Percentiles rank a stretch among this genome's conserved stretches.
These are phyloP conservation scores for Syrmaticus mikado DNA, from an alignment of 2,113 vertebrate species.

Conservation along the genomic window DNA sequence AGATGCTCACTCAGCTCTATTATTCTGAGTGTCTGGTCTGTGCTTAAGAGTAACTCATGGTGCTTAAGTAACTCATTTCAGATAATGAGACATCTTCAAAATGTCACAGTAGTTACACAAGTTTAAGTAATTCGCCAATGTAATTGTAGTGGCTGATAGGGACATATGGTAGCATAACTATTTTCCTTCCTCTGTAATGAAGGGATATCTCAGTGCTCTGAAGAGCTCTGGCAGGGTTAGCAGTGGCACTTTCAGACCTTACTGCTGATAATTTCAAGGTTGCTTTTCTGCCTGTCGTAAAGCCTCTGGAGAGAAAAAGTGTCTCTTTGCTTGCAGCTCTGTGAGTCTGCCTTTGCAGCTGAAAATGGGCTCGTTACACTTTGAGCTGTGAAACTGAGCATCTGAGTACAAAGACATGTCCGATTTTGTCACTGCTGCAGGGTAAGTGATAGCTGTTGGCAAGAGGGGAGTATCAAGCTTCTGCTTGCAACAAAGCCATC, in stretches of 20 bases:
- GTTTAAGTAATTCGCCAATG: not conserved
- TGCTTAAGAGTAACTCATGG: not conserved
- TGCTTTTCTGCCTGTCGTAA: not conserved
- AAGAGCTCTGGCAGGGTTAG: not conserved
- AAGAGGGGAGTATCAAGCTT: not conserved
- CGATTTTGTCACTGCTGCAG: not conserved
- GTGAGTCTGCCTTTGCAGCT: not conserved
- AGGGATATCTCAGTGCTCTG: accelerated
- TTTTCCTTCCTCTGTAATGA: not conserved
- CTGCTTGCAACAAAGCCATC: not conserved
- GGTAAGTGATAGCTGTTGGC: not conserved
- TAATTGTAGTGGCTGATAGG: not conserved
- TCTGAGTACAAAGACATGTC: not conserved
- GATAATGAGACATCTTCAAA: not conserved
- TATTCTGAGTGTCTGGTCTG: not conserved
- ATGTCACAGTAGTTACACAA: not conserved
- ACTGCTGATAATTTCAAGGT: not conserved
- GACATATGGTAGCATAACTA: not conserved
- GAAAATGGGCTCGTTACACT: not conserved
- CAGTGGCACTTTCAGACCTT: not conserved
- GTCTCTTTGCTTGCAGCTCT: not conserved
- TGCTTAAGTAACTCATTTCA: not conserved
- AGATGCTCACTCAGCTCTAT: not conserved
- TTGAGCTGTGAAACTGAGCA: accelerated
- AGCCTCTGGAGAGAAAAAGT: accelerated